Evolutionary conservation across 1,140 invertebrate genomes (phyloP).

Genomic region (Drosophila lini): DNA sequence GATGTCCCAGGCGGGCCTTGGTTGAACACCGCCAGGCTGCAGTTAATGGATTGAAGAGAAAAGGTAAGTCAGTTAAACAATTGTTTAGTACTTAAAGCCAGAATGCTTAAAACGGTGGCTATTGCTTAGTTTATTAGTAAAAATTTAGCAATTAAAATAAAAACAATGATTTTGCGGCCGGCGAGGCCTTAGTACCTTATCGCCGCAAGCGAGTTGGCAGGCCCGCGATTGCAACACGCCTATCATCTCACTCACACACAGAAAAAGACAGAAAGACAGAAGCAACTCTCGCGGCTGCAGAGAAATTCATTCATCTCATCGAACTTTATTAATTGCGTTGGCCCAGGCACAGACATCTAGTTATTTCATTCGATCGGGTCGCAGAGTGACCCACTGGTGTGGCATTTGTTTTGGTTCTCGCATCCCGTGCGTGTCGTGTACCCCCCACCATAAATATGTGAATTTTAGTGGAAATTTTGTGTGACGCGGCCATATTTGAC

Average conservation of each 20-base stretch:
- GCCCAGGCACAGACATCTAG: slow-evolving; percentile 56
- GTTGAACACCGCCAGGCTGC: not conserved
- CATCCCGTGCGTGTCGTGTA: slow-evolving; percentile 23
- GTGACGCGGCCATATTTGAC: slow-evolving; percentile 81
- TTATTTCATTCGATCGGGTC: slow-evolving; percentile 70
- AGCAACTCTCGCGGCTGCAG: slow-evolving; percentile 49
- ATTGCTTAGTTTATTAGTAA: not conserved
- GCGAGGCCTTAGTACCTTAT: slow-evolving; percentile 31
- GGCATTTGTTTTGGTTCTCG: slow-evolving; percentile 71
- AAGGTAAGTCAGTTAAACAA: slow-evolving; percentile 12
- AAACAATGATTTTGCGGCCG: slow-evolving; percentile 5
- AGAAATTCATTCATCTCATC: slow-evolving; percentile 71
- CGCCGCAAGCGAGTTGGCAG: slow-evolving; percentile 50
- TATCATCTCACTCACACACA: slow-evolving; percentile 81
- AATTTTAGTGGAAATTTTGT: slow-evolving; percentile 45
- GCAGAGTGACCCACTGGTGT: slow-evolving; percentile 72
- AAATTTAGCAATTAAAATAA: not conserved
- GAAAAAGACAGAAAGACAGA: slow-evolving; percentile 74
- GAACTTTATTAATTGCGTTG: slow-evolving; percentile 71
- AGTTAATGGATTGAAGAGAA: not conserved
- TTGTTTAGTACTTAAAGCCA: too few species aligned
- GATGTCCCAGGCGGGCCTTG: not conserved
- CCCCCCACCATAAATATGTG: slow-evolving; percentile 64
- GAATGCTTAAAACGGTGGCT: too few species aligned
- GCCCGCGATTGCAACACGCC: slow-evolving; percentile 57